These are phyloP conservation scores for Heliothis peltigera DNA, from an alignment of 2,888 invertebrate genomes.

Conservation along the genomic window DNA sequence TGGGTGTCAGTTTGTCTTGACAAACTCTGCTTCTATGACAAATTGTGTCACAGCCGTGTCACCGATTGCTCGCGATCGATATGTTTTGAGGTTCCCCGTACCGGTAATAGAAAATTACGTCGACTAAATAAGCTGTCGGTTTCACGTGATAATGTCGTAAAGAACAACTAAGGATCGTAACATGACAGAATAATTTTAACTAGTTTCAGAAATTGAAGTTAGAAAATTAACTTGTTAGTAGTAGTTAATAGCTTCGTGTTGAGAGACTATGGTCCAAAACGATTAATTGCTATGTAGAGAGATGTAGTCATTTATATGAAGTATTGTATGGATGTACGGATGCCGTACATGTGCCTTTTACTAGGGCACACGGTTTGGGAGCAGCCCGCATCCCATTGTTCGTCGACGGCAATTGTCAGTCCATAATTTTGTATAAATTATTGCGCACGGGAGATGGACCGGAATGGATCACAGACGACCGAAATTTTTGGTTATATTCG, in stretches of 20 bases:
- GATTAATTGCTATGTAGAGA: slow-evolving; percentile 38
- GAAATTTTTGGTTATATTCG: slow-evolving; percentile 32
- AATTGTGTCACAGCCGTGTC: slow-evolving; percentile 55
- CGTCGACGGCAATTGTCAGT: slow-evolving; percentile 52
- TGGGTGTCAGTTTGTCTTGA: slow-evolving; percentile 56
- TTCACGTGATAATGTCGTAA: background rate
- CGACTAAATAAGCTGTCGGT: background rate
- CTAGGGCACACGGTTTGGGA: slow-evolving; percentile 52
- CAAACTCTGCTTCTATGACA: slow-evolving; percentile 56
- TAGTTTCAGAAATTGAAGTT: slow-evolving; percentile 2
- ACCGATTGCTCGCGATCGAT: slow-evolving; percentile 55
- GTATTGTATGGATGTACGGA: background rate
- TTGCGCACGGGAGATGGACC: slow-evolving; percentile 40
- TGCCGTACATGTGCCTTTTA: slow-evolving; percentile 23
- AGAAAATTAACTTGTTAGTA: slow-evolving; percentile 1
- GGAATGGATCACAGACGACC: slow-evolving; percentile 34
- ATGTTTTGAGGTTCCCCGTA: slow-evolving; percentile 32
- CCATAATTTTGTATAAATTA: slow-evolving; percentile 62
- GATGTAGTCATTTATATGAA: slow-evolving; percentile 11
- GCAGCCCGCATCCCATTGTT: slow-evolving; percentile 54
- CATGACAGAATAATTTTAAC: slow-evolving; percentile 5
- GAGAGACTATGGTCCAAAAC: slow-evolving; percentile 13
- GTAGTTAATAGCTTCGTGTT: slow-evolving; percentile 5
- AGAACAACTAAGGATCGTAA: slow-evolving; percentile 1
- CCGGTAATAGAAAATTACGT: slow-evolving; percentile 16